Evolutionary conservation across 2,888 invertebrate species (phyloP).

Genomic region (Microplitis deprimator): DNA sequence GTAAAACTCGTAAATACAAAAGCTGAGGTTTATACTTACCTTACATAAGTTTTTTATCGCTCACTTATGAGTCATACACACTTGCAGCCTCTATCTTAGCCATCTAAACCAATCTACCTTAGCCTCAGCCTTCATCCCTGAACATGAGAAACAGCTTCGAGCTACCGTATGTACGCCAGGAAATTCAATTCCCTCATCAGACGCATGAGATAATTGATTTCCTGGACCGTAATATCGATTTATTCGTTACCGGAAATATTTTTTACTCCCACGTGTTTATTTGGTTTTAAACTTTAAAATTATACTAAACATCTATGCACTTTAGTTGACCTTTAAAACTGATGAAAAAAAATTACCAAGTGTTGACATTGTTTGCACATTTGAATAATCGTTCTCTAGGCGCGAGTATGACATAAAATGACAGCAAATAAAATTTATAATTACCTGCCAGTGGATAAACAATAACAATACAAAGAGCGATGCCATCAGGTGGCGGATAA

Average conservation of each 20-base stretch:
- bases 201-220: constrained; percentile 29
- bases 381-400: neutral
- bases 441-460: neutral
- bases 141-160: constrained; percentile 43
- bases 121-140: constrained; percentile 41
- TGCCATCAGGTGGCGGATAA: constrained; percentile 59
- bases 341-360: neutral
- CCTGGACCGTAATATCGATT: constrained; percentile 20
- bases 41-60: constrained; percentile 17
- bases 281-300: neutral
- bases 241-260: neutral
- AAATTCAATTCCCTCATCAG: constrained; percentile 30
- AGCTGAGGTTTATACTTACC: constrained; percentile 32
- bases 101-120: too few relatives aligned
- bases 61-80: constrained; percentile 44
- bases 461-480: constrained; percentile 45
- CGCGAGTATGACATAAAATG: neutral
- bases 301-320: neutral
- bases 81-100: neutral
- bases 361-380: neutral
- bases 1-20: constrained; percentile 54
- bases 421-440: neutral
- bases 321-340: neutral
- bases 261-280: neutral
- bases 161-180: constrained; percentile 53